Base-by-base conservation (phyloP, 2,113 vertebrate species). In the Eulacestoma nigropectus region DNA sequence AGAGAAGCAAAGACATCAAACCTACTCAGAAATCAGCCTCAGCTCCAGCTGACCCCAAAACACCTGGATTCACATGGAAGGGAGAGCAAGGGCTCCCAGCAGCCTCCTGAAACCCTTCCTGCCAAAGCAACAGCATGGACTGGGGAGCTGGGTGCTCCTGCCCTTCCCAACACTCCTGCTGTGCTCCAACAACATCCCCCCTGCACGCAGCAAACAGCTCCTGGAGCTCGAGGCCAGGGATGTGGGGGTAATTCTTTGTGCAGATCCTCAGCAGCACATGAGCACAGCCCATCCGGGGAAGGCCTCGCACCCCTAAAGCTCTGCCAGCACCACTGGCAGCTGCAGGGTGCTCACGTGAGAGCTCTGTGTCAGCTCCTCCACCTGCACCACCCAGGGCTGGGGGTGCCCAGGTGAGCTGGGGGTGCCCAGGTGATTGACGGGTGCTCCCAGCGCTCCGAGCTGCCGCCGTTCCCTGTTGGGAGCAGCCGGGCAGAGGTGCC, bases 401-500 rank as follows among this genome's bases (percentile, higher is more conserved):
- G 29, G 9, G 17, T 65, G 73, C 68, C 44, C 53, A 26, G n/a
- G 11, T 33, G 50, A 19, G 21, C 29, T 1, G 7, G 17, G 39
- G 10, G 7, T 7, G 23, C 53, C 12, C 27, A 19, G 27, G 18
- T n/a, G 50, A 19, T 7, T 5, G 16, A 16, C 3, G 1, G 47
- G 5, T 13, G 35, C 76, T 20, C 49, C 57, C 8, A 0, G 59
- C 7, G 0, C 53, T 44, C 59, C 5, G 0, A 42, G 77, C 44
- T 2, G 12, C 44, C 2, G 1, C 59, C 3, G 2, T 4, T 14
- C 30, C 21, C 1, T 2, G 13, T 1, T 0, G 16, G 76, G 68
- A 44, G 59, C 77, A 9, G 60, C 8, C 6, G 4, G 62, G 87
- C 78, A 55, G 53, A n/a, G 95, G 79, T 56, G 65, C 88, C 95